phyloP scores from a whole-genome alignment of 1,140 invertebrate genomes.

The Patella vulgata region DNA sequence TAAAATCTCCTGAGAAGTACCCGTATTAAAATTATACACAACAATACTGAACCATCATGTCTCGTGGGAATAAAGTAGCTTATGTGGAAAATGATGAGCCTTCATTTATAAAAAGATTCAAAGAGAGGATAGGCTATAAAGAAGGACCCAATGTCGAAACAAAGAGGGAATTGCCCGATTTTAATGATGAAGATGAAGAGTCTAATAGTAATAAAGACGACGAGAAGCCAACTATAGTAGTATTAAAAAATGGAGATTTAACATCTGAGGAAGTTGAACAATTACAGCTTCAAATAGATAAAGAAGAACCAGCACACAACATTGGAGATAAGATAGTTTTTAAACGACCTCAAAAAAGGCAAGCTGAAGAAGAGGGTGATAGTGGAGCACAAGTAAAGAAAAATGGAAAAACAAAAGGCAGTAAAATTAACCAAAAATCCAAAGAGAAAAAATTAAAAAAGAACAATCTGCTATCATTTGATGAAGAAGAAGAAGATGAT shows the following conservation, averaged over 20 bases:
- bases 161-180: slow-evolving; percentile 46
- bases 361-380: slow-evolving; percentile 3
- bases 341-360: slow-evolving; percentile 36
- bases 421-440: neutral
- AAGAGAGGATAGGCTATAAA: slow-evolving; percentile 59
- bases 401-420: neutral
- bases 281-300: slow-evolving; percentile 8
- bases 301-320: neutral
- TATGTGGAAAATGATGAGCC: slow-evolving; percentile 59
- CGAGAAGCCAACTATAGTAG: slow-evolving; percentile 49
- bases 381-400: slow-evolving; percentile 2
- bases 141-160: slow-evolving; percentile 57
- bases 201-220: slow-evolving; percentile 40
- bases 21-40: neutral
- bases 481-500: slow-evolving; percentile 2
- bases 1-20: no score
- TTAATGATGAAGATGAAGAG: slow-evolving; percentile 38
- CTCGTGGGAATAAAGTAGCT: slow-evolving; percentile 31
- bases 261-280: slow-evolving; percentile 43
- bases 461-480: neutral
- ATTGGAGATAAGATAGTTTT: slow-evolving; percentile 38
- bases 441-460: neutral
- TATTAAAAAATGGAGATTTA: slow-evolving; percentile 50
- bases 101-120: slow-evolving; percentile 59
- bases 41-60: slow-evolving; percentile 13